Evolutionary conservation across 1,140 invertebrate genomes (phyloP).

Genomic region (Melipona quadrifasciata): DNA sequence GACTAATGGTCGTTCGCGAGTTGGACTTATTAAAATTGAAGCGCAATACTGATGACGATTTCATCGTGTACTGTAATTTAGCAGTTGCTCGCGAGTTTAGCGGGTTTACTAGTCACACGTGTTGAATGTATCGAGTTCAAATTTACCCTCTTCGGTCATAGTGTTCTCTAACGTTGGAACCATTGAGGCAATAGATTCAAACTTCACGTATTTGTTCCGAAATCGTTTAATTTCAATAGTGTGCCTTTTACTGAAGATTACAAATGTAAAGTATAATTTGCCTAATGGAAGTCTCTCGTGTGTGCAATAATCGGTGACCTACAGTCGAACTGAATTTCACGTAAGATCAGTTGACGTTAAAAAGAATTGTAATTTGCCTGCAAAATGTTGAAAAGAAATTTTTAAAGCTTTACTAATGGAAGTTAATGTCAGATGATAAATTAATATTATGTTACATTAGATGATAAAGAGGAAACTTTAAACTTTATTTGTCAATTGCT

Average conservation of each 20-base stretch:
- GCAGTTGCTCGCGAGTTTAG: background rate
- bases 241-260: too few relatives aligned
- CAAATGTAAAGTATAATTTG: background rate
- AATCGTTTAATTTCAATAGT: too few relatives aligned
- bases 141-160: background rate
- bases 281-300: background rate
- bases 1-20: background rate
- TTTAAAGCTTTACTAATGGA: background rate
- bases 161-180: background rate
- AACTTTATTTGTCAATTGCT: background rate
- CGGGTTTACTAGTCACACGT: background rate
- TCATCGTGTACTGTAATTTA: background rate
- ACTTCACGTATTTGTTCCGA: background rate
- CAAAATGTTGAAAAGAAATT: background rate
- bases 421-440: background rate
- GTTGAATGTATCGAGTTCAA: background rate
- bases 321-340: constrained; percentile 9
- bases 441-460: too few relatives aligned
- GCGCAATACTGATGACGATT: background rate
- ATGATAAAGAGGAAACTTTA: too few relatives aligned
- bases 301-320: background rate
- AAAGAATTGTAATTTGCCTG: background rate
- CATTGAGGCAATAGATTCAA: background rate
- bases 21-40: background rate
- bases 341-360: background rate